Conservation (phyloP, 2,888 invertebrate species). For the Idaea biselata region DNA sequence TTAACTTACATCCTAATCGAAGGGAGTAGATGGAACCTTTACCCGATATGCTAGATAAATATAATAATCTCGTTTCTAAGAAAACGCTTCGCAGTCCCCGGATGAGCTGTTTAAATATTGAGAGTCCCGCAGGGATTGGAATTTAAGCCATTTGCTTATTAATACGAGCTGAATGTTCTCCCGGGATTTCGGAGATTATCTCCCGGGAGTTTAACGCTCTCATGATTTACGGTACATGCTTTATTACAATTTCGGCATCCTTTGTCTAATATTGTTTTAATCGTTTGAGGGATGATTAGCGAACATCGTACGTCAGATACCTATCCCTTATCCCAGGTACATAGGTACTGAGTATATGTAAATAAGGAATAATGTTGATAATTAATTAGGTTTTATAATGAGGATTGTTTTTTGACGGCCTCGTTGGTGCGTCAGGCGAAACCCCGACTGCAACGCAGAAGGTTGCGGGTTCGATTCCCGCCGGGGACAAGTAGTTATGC, state of each 20-base stretch:
- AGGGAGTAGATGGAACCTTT: too few species aligned
- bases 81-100: not conserved
- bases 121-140: conserved; percentile 6
- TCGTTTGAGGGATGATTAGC: not conserved
- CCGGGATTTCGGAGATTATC: not conserved
- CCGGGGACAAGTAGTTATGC: too few species aligned
- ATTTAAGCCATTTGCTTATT: conserved; percentile 9
- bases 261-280: not conserved
- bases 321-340: too few species aligned
- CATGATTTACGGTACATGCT: not conserved
- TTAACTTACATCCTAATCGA: too few species aligned
- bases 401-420: too few species aligned
- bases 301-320: not conserved
- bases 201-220: not conserved
- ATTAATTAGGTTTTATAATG: too few species aligned
- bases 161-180: conserved; percentile 1
- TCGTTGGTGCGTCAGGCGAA: too few species aligned
- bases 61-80: not conserved
- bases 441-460: too few species aligned
- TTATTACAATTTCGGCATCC: not conserved
- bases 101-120: conserved; percentile 9
- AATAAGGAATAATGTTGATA: too few species aligned
- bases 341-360: too few species aligned
- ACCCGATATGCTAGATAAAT: too few species aligned
- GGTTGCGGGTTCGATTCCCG: too few species aligned